phyloP scores from a whole-genome alignment of 2,113 vertebrate species.

The Podarcis raffonei region DNA sequence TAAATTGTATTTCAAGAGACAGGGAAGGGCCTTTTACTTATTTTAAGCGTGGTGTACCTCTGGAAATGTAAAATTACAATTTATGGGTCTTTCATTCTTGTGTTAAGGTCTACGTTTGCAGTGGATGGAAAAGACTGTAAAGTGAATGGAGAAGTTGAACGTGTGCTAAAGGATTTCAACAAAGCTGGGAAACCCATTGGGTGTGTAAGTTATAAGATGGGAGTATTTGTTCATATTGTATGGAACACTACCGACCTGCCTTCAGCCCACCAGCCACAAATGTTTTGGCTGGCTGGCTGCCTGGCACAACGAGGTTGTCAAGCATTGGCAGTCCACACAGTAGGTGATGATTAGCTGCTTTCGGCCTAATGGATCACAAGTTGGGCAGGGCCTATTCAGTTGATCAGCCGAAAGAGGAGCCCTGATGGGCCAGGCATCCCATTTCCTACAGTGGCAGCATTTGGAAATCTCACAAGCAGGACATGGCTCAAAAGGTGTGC shows the following conservation, averaged over 20 bases:
- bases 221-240: neutral
- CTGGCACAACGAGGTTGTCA: neutral
- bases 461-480: neutral
- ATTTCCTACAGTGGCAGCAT: neutral
- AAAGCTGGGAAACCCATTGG: constrained; percentile 87
- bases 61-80: neutral
- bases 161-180: constrained; percentile 86
- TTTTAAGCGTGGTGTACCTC: neutral
- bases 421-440: neutral
- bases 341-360: neutral
- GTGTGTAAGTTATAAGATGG: constrained; percentile 60
- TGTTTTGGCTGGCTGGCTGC: neutral
- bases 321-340: neutral
- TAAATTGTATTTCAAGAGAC: too few species aligned
- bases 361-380: neutral
- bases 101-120: constrained; percentile 84
- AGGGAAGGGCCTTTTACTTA: neutral
- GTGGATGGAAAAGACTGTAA: constrained; percentile 84
- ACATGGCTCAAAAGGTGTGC: neutral
- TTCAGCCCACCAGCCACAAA: neutral
- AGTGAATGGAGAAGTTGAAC: constrained; percentile 82
- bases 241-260: neutral
- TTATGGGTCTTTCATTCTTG: constrained; percentile 34
- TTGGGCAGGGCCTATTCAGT: neutral
- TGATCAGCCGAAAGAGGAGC: neutral